Conservation (phyloP, 2,797 vertebrate species). For the Karalla daura region DNA sequence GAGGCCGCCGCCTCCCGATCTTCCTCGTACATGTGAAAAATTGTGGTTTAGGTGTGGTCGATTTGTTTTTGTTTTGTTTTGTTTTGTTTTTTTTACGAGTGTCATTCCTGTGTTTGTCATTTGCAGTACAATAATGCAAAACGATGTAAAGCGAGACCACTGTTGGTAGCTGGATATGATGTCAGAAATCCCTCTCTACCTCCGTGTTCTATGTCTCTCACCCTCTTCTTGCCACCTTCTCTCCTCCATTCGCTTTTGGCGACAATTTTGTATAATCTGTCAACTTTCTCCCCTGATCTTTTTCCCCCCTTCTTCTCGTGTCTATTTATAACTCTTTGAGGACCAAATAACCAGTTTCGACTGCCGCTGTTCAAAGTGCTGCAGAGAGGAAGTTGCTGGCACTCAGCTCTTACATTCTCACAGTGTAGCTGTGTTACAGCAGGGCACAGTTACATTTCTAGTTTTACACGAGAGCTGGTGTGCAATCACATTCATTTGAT, state of each 20-base stretch:
- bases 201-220: constrained; percentile 21
- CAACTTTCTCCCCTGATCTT: neutral
- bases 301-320: neutral
- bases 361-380: neutral
- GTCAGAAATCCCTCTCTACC: constrained; percentile 56
- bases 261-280: neutral
- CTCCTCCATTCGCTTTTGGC: neutral
- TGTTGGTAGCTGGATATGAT: constrained; percentile 59
- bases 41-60: constrained; percentile 42
- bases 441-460: constrained; percentile 14
- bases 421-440: constrained; percentile 6
- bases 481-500: neutral
- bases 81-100: constrained; percentile 37
- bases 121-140: constrained; percentile 60
- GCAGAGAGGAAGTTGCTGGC: neutral
- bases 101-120: constrained; percentile 40
- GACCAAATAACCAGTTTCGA: constrained; percentile 67
- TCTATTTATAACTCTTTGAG: constrained; percentile 35
- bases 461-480: neutral
- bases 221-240: neutral
- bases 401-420: constrained; percentile 2
- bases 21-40: constrained; percentile 67
- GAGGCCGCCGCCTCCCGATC: constrained; percentile 10
- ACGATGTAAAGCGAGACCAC: constrained; percentile 40
- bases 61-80: constrained; percentile 47